phyloP scores from a whole-genome alignment of 2,888 invertebrate species.

The Lasioglossum lativentre region DNA sequence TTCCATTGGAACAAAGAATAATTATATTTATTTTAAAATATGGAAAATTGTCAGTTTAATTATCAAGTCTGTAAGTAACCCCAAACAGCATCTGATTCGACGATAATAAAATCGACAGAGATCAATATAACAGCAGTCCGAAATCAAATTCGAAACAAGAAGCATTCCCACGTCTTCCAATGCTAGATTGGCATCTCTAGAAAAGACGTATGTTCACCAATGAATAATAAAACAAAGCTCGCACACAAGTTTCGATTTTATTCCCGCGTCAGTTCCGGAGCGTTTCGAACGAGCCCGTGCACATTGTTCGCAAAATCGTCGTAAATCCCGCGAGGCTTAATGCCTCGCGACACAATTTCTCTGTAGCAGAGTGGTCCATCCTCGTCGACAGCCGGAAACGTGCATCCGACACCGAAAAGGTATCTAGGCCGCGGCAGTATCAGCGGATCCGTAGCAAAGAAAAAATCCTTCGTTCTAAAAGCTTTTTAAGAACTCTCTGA shows the following conservation, averaged over 20 bases:
- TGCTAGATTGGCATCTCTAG: too few species aligned
- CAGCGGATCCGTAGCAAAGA: slow-evolving; percentile 50
- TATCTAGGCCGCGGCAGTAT: slow-evolving; percentile 50
- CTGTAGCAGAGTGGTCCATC: background rate
- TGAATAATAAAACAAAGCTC: background rate
- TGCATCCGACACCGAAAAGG: slow-evolving; percentile 51
- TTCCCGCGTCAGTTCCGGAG: background rate
- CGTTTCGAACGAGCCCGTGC: background rate
- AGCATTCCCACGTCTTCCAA: background rate
- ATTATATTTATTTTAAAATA: background rate
- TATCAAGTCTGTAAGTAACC: too few species aligned
- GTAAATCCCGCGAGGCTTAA: background rate
- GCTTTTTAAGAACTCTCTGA: slow-evolving; percentile 47
- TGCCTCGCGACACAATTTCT: background rate
- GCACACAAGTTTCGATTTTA: background rate
- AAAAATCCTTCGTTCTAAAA: slow-evolving; percentile 60
- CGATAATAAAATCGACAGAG: background rate
- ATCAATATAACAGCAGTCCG: background rate
- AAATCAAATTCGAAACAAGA: background rate
- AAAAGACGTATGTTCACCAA: background rate
- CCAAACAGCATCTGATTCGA: background rate
- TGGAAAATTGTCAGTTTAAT: background rate
- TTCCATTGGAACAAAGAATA: background rate
- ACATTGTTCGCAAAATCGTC: slow-evolving; percentile 1
- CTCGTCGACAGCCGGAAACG: slow-evolving; percentile 45